Evolutionary conservation across 2,797 vertebrate species (phyloP), one percentile per base, ranked within the genome.

Genomic region (Catharus ustulatus): DNA sequence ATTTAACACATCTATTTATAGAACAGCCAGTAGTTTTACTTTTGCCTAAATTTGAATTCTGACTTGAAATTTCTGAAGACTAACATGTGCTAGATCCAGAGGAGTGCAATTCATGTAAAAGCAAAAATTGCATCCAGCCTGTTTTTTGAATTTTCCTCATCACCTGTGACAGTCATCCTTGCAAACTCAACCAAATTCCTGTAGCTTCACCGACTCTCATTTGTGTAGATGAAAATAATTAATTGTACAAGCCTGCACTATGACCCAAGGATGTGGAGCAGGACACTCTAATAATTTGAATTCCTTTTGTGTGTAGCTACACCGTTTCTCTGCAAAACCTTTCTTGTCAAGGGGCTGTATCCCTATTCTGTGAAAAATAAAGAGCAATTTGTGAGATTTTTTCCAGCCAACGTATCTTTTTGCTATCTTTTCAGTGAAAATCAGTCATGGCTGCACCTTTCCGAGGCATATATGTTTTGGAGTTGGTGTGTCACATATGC

Each of bases 401-500:
- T 21, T 4, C 23, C 9, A 38, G 21, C 55, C 34, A 19, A 4
- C 13, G n/a, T 17, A 10, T 52, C 6, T 55, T 67, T 62, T 45
- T 87, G 49, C 42, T 76, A 6, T 4, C 5, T 83, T 57, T 55
- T 48, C 46, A 17, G 15, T 58, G 51, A 57, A 68, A 57, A 55
- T 21, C 16, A 30, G 43, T 46, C 22, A 8, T 18, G 51, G 36
- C 13, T 7, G 51, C 21, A 55, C 8, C 20, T 71, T 63, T 49
- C 19, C 27, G 51, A 61, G 42, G 29, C 23, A 11, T 13, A 0
- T 32, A 0, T 23, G 32, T 45, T 72, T 49, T 32, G n/a, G 49
- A 77, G 45, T 18, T 27, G 54, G 5, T 29, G 10, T 27, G 32
- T 40, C 22, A 14, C 0, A 0, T 30, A 7, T 3, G 15, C 5